These are phyloP conservation scores for Ptyas mucosa DNA, from an alignment of 2,113 vertebrate genomes.

Conservation along the genomic window DNA sequence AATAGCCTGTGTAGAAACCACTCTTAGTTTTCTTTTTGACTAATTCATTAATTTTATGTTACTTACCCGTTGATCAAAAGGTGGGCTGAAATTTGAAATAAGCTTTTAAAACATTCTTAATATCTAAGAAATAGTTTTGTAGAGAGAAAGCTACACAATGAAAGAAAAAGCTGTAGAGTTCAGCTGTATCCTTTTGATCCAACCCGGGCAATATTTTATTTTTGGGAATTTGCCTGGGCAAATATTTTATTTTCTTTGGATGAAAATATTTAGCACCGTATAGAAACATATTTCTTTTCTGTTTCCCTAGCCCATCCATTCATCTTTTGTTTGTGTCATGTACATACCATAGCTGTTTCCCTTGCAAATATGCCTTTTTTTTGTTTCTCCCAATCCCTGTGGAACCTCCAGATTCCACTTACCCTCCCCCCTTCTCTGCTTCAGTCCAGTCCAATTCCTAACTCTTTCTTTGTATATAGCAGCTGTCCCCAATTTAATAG, in stretches of 20 bases:
- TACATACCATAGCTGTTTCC: background rate
- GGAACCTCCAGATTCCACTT: background rate
- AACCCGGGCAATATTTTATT: background rate
- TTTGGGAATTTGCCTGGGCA: background rate
- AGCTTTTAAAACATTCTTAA: background rate
- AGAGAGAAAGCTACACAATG: background rate
- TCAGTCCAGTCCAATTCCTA: background rate
- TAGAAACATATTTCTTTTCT: background rate
- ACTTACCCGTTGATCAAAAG: background rate
- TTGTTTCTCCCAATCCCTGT: background rate
- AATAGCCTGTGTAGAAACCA: background rate
- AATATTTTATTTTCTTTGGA: background rate
- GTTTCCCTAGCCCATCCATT: background rate
- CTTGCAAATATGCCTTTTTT: background rate
- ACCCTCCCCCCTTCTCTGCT: background rate
- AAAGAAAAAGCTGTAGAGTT: background rate
- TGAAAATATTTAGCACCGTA: background rate
- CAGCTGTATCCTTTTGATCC: background rate
- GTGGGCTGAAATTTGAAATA: background rate
- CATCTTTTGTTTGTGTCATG: background rate
- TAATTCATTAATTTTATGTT: background rate
- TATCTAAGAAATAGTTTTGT: background rate
- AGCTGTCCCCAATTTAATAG: background rate
- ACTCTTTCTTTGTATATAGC: background rate
- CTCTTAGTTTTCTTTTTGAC: background rate